These are phyloP conservation scores for Melanotaenia pygmaea DNA, from an alignment of 2,797 vertebrate genomes.

Conservation along the genomic window DNA sequence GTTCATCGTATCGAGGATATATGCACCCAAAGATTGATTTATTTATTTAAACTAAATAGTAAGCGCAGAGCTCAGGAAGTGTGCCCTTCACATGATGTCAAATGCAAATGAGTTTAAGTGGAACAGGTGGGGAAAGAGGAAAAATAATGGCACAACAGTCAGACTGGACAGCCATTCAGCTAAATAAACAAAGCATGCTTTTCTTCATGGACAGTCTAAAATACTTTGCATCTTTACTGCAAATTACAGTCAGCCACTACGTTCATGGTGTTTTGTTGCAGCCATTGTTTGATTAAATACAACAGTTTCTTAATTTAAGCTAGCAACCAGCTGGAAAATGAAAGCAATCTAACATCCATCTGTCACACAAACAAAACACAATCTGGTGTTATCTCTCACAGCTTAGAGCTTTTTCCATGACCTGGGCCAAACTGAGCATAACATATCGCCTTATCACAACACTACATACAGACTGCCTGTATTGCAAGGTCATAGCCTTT, in stretches of 20 bases:
- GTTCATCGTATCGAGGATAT: background rate
- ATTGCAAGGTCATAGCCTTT: slow-evolving; percentile 37
- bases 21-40: background rate
- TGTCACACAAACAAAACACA: slow-evolving; percentile 27
- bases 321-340: slow-evolving; percentile 3
- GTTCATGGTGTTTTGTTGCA: background rate
- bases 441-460: slow-evolving; percentile 55
- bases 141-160: too few relatives aligned
- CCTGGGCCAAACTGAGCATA: slow-evolving; percentile 39
- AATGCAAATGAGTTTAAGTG: background rate
- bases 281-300: background rate
- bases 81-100: background rate
- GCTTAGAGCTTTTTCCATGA: slow-evolving; percentile 47
- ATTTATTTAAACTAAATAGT: too few relatives aligned
- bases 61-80: background rate
- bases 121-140: background rate
- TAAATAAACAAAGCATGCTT: background rate
- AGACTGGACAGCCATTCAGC: background rate
- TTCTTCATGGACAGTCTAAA: too few relatives aligned
- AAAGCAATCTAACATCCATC: slow-evolving; percentile 15
- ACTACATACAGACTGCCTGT: slow-evolving; percentile 36
- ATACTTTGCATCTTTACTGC: background rate
- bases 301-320: slow-evolving; percentile 20
- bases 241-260: background rate
- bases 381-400: slow-evolving; percentile 23